These are phyloP conservation scores for Mustela nigripes DNA, from an alignment of 2,113 vertebrate species.

Conservation along the genomic window DNA sequence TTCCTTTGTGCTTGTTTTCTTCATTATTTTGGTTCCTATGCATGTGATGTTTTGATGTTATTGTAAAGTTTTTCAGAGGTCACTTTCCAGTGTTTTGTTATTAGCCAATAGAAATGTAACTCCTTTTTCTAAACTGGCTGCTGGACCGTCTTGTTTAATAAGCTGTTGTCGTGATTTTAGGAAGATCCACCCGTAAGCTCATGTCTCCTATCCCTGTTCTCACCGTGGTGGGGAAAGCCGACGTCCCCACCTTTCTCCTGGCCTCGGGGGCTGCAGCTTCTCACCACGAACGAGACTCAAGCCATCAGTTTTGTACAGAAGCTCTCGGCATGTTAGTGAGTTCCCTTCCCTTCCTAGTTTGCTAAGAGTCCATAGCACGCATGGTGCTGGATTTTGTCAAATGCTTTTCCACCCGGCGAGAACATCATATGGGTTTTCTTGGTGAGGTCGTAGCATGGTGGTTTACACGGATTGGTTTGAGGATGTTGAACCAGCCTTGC, in stretches of 20 bases:
- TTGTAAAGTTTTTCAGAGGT: not conserved
- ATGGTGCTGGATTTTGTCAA: not conserved
- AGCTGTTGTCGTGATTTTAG: not conserved
- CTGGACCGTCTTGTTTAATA: not conserved
- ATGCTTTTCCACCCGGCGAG: accelerated
- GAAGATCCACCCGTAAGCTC: not conserved
- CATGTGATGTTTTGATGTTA: not conserved
- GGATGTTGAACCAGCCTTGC: not conserved
- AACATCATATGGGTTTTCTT: no score
- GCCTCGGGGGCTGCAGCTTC: not conserved
- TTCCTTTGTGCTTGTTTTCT: not conserved
- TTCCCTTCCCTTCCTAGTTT: not conserved
- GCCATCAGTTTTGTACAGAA: accelerated
- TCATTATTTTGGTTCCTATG: not conserved
- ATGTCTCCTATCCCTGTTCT: not conserved
- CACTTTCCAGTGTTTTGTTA: not conserved
- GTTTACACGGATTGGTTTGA: accelerated
- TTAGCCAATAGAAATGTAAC: not conserved
- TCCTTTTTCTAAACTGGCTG: not conserved
- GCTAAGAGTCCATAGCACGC: not conserved
- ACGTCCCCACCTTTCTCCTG: accelerated
- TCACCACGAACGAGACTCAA: accelerated
- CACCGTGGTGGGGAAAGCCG: not conserved
- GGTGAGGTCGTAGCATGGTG: no score
- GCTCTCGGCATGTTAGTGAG: not conserved